Evolutionary conservation across 2,797 vertebrate species (phyloP), one percentile per base, ranked within the genome.

Genomic region (Anguilla megastoma): DNA sequence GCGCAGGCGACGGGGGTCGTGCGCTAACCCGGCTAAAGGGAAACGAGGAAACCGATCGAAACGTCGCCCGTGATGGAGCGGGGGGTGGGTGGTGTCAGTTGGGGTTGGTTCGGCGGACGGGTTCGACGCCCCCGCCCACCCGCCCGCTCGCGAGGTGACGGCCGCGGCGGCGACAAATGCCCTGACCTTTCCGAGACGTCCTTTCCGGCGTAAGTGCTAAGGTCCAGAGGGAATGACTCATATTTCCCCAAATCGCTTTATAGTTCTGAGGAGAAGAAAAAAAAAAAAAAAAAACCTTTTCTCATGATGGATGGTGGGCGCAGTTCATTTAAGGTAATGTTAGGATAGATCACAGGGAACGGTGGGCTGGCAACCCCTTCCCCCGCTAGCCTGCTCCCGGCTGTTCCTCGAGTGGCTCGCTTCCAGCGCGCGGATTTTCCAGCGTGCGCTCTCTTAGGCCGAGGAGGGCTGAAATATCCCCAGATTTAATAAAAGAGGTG

Each of bases 321-420:
- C 45, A 50, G 36, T 48, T 80, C 41, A 80, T 80, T 80, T 80
- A 50, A 80, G 76, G 76, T 48, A 80, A 80, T 80, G 76, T 80
- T 21, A 80, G 76, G 76, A 48, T 45, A 50, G 76, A 48, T 48
- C 74, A 76, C 27, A 5, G 33, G 6, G 45, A 48, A 33, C 76
- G n/a, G 16, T 76, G 45, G 6, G 41, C 24, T 24, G 76, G 41
- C 14, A 45, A 80, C 0, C 76, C 14, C 3, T 76, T 76, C 18
- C 74, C 18, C 74, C 74, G 5, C 74, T 41, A 76, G 74, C 74
- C 74, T 76, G 74, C 16, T 41, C 74, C 74, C 33, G 16, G 74
- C 74, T 16, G 33, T 18, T 45, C 30, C 14, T 41, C 18, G 7
- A 18, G 16, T 50, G 76, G 76, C 76, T n/a, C 0, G 76, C 14